A percentile compares a stretch with the other conserved stretches of the same genome.
These are phyloP conservation scores for Callipepla squamata DNA, from an alignment of 2,113 vertebrate genomes.

Conservation along the genomic window DNA sequence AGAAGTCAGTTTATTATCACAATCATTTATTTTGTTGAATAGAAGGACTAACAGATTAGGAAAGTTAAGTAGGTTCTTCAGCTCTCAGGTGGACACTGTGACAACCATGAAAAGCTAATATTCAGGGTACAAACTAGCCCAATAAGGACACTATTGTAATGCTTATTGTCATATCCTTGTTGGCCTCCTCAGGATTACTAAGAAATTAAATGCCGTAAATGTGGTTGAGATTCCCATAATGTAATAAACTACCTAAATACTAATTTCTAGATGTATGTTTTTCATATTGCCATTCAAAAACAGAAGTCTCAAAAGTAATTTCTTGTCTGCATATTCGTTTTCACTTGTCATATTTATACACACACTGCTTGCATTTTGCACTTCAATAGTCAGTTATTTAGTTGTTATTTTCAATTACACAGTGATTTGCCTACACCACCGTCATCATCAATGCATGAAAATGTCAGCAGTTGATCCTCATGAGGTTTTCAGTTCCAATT, in stretches of 20 bases:
- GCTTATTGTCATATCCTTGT: background rate
- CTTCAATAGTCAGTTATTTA: background rate
- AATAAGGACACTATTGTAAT: background rate
- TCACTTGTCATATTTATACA: background rate
- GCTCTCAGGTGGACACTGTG: background rate
- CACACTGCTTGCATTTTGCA: background rate
- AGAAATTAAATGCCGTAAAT: background rate
- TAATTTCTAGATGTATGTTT: background rate
- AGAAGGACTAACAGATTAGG: background rate
- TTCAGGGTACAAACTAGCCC: background rate
- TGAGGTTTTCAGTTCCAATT: background rate
- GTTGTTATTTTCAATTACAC: background rate
- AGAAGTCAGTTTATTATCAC: constrained; percentile 21
- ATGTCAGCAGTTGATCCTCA: background rate
- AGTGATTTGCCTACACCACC: background rate
- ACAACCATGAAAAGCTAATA: background rate
- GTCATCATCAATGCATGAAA: background rate
- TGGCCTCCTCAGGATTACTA: background rate
- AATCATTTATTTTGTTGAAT: constrained; percentile 60
- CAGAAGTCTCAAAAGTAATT: background rate
- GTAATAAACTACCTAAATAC: background rate
- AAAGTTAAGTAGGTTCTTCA: background rate
- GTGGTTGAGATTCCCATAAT: background rate
- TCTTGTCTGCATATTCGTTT: background rate
- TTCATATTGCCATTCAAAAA: background rate